These are phyloP conservation scores for Pristionchus maxplancki DNA, from an alignment of 2,888 invertebrate species.

Conservation along the genomic window DNA sequence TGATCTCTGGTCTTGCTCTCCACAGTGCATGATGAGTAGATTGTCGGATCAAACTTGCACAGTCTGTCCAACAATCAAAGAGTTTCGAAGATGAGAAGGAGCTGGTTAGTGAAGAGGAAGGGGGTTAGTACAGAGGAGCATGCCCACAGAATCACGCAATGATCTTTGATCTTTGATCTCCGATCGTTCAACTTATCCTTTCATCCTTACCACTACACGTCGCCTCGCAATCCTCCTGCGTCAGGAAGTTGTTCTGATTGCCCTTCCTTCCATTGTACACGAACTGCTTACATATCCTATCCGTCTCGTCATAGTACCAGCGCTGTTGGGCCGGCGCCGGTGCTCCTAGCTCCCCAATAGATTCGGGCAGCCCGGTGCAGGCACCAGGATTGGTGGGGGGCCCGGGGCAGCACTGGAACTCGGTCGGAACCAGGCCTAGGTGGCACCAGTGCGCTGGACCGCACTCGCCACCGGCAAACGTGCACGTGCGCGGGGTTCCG, in stretches of 20 bases:
- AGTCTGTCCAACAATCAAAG: too few relatives aligned
- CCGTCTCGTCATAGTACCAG: slow-evolving; percentile 65
- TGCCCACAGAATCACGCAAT: not conserved
- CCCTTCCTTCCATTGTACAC: slow-evolving; percentile 71
- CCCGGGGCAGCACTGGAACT: slow-evolving; percentile 74
- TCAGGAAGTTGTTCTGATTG: slow-evolving; percentile 76
- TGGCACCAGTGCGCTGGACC: slow-evolving; percentile 71
- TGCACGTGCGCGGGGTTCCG: slow-evolving; percentile 69
- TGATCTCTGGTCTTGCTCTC: not conserved
- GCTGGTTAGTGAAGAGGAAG: slow-evolving; percentile 23
- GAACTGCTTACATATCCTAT: slow-evolving; percentile 69
- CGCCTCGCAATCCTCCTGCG: slow-evolving; percentile 71
- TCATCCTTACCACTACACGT: slow-evolving; percentile 69
- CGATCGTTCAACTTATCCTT: not conserved
- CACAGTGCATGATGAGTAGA: not conserved
- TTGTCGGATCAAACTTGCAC: not conserved
- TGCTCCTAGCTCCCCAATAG: slow-evolving; percentile 62
- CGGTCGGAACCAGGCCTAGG: slow-evolving; percentile 70
- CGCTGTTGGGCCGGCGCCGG: slow-evolving; percentile 58
- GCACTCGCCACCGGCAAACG: slow-evolving; percentile 70
- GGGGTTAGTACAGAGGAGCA: slow-evolving; percentile 40
- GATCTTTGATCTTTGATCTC: slow-evolving; percentile 19
- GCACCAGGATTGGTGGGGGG: slow-evolving; percentile 69
- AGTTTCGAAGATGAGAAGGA: not conserved
- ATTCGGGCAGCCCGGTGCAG: slow-evolving; percentile 63